These are phyloP conservation scores for Rhopalosiphum nymphaeae DNA, from an alignment of 2,888 invertebrate species.

Conservation along the genomic window DNA sequence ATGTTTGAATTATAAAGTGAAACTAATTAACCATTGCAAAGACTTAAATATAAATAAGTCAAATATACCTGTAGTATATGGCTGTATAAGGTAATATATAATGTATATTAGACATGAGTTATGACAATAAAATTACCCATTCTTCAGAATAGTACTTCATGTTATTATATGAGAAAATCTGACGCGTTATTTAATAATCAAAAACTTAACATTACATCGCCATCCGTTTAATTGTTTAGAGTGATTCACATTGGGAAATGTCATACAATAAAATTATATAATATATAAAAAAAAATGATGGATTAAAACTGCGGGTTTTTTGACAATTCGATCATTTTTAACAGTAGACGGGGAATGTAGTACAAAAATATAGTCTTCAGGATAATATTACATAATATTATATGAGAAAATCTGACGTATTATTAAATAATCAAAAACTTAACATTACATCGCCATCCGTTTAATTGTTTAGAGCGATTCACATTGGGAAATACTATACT, in stretches of 20 bases:
- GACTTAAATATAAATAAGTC: neutral
- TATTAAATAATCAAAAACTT: neutral
- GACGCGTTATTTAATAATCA: neutral
- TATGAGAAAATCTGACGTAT: neutral
- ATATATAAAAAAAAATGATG: neutral
- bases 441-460: neutral
- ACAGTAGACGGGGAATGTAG: neutral
- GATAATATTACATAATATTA: neutral
- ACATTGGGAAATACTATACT: neutral
- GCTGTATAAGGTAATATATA: neutral
- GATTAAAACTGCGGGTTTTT: neutral
- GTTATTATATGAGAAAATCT: neutral
- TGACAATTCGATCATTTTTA: neutral
- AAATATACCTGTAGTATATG: neutral
- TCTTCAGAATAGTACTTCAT: neutral
- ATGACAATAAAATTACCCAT: neutral
- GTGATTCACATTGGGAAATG: neutral
- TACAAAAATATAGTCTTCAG: neutral
- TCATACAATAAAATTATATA: neutral
- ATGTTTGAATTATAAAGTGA: neutral
- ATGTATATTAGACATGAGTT: neutral
- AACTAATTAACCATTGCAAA: neutral
- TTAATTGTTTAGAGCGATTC: neutral
- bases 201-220: neutral
- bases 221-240: neutral